phyloP scores from a whole-genome alignment of 2,888 invertebrate species.

The Creontiades dilutus region DNA sequence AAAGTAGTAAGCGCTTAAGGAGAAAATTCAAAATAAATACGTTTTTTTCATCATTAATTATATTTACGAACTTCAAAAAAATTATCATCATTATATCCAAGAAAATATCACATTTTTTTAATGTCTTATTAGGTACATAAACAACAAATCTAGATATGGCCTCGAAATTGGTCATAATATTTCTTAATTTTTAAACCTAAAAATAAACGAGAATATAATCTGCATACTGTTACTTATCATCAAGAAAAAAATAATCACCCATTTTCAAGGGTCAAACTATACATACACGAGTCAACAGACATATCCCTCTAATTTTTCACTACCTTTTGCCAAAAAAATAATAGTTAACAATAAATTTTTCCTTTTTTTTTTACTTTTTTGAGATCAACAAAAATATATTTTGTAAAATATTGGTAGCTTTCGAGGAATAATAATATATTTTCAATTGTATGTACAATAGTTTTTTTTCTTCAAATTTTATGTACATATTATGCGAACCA shows the following conservation, averaged over 20 bases:
- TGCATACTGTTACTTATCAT: not conserved
- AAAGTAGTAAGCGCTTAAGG: too few species aligned
- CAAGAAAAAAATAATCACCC: not conserved
- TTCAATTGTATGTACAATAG: not conserved
- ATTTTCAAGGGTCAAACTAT: not conserved
- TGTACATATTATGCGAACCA: not conserved
- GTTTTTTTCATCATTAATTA: not conserved
- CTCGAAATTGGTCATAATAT: constrained; percentile 3
- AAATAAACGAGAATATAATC: not conserved
- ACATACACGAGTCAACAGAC: not conserved
- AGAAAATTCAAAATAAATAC: not conserved
- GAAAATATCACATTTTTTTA: constrained; percentile 22
- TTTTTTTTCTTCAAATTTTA: not conserved
- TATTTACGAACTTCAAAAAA: not conserved
- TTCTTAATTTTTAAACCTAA: not conserved
- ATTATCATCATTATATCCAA: not conserved
- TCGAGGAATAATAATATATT: not conserved
- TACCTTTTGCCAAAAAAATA: not conserved
- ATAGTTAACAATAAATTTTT: not conserved
- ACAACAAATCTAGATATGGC: not conserved
- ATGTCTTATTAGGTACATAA: constrained; percentile 10
- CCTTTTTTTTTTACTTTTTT: not conserved
- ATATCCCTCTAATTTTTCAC: constrained; percentile 33
- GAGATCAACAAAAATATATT: constrained; percentile 60
- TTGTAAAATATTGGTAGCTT: constrained; percentile 48